A percentile compares a stretch with the other conserved stretches of the same genome.
phyloP scores from a whole-genome alignment of 2,888 invertebrate species.

The Sthenelais limicola region DNA sequence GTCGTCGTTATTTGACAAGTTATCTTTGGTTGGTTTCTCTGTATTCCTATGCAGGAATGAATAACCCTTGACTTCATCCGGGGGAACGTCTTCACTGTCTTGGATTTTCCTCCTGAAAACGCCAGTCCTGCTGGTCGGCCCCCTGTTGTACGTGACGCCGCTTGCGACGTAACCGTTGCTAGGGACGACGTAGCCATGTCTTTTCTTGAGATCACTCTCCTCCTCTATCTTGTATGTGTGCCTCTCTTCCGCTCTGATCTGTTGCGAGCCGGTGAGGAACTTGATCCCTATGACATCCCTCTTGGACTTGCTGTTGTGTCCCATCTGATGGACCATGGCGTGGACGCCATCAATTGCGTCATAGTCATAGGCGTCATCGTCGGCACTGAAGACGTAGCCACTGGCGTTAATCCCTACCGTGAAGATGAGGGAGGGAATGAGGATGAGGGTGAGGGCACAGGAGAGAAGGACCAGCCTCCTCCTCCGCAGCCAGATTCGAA shows the following conservation, averaged over 20 bases:
- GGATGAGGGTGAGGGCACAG: constrained; percentile 2
- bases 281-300: constrained; percentile 9
- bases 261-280: background rate
- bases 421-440: constrained; percentile 1
- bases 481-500: constrained; percentile 17
- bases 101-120: constrained; percentile 27
- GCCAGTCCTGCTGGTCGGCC: background rate
- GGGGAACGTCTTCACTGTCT: constrained; percentile 32
- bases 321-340: constrained; percentile 18
- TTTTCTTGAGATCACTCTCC: background rate
- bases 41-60: constrained; percentile 6
- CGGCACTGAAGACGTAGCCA: background rate
- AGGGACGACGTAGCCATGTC: background rate
- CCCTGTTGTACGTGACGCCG: background rate
- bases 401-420: background rate
- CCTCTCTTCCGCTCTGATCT: constrained; percentile 9
- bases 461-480: constrained; percentile 16
- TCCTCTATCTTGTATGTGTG: constrained; percentile 3
- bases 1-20: background rate
- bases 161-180: background rate
- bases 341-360: constrained; percentile 21
- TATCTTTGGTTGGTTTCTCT: background rate
- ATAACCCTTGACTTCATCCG: constrained; percentile 29
- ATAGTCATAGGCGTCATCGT: constrained; percentile 32
- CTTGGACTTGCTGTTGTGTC: background rate